Evolutionary conservation across 2,797 vertebrate genomes (phyloP), one percentile per base, ranked within the genome.

Genomic region (Poeciliopsis infans): DNA sequence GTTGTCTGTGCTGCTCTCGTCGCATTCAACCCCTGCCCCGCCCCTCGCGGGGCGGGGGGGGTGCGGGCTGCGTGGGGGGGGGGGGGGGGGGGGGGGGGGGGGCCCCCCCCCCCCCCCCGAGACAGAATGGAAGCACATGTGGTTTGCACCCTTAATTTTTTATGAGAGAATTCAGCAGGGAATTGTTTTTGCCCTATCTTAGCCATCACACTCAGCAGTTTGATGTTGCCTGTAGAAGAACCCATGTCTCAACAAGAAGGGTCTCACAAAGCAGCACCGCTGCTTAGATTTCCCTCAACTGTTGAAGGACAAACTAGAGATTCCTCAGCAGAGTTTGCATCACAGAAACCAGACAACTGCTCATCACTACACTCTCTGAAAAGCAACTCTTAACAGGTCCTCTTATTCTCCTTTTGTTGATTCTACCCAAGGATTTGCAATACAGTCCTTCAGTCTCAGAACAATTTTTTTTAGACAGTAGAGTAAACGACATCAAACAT

Each of bases 301-400:
- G 90, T 84, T 91, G 87, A 93, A 76, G 88, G 89, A 91, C 4
- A 11, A 85, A 78, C 80, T 87, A 77, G 88, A 92, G 81, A 82
- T 79, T 75, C 57, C 79, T 4, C 12, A 70, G 76, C 75, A 57
- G 53, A 13, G 61, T 51, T 72, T 16, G 68, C 70, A 66, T 64
- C 36, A 46, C 69, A 55, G 69, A 79, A 83, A 72, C 49, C 71
- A 77, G 83, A 87, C 83, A 79, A 76, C 86, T 82, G 80, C 87
- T 90, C 83, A 80, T 90, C 90, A 85, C 74, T 86, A 89, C 86
- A 81, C 82, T 85, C 55, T 80, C 78, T 66, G 72, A 78, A 79
- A 84, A 74, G 79, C 79, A 78, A 85, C 61, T 87, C 82, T 79
- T 78, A 72, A 84, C 72, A 75, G 61, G 71, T 88, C 77, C 75